These are phyloP conservation scores for Oryzias dopingdopingensis DNA, from an alignment of 2,797 vertebrate genomes.

Conservation along the genomic window DNA sequence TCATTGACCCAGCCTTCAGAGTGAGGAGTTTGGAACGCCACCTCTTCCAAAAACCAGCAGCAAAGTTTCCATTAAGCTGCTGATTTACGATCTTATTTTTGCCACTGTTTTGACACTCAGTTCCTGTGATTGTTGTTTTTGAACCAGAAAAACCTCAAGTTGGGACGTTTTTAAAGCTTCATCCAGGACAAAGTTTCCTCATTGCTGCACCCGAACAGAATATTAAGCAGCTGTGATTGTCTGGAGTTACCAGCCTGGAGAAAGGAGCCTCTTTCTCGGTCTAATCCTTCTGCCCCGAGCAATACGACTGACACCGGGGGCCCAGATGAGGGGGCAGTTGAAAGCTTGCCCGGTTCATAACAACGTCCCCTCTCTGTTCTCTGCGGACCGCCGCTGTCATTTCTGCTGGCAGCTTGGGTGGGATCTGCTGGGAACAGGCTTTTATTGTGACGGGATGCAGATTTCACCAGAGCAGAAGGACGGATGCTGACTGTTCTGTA, in stretches of 20 bases:
- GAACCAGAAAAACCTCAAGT: too few species aligned
- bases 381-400: conserved; percentile 35
- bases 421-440: conserved; percentile 18
- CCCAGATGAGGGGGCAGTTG: conserved; percentile 32
- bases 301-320: conserved; percentile 24
- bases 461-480: background rate
- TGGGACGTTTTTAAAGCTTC: background rate
- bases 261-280: conserved; percentile 42
- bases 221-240: conserved; percentile 58
- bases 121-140: too few species aligned
- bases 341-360: conserved; percentile 47
- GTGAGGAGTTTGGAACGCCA: too few species aligned
- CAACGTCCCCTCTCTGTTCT: conserved; percentile 27
- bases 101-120: too few species aligned
- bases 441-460: conserved; percentile 47
- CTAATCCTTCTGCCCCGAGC: conserved; percentile 31
- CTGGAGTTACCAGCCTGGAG: conserved; percentile 37
- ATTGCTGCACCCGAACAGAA: conserved; percentile 46
- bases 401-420: conserved; percentile 16
- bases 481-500: background rate
- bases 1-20: too few species aligned
- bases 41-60: too few species aligned
- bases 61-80: too few species aligned
- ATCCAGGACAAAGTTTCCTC: conserved; percentile 3
- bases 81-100: too few species aligned